Evolutionary conservation across 2,113 vertebrate genomes (phyloP), one percentile per base, ranked within the genome.

Genomic region (Nyctereutes procyonoides): DNA sequence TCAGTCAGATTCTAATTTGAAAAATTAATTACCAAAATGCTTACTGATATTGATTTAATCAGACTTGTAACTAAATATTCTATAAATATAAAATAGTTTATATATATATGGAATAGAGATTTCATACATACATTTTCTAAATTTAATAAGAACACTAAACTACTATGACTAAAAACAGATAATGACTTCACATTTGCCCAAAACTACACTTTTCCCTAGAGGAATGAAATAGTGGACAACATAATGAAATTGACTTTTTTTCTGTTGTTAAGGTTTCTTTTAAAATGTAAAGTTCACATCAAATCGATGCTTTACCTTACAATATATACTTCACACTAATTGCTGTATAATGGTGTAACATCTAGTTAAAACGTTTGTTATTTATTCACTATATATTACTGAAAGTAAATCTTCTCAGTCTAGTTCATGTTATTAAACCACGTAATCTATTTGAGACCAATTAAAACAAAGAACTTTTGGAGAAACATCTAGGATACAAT

Each of bases 371-470:
- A 79, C 38, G 8, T 91, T 87, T 90, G 7, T 90, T 96, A 83
- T 91, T 85, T 95, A 90, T 82, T 19, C 12, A 67, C 28, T 90
- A 32, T 22, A 32, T 89, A 48, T 81, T 93, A 30, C 11, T 58
- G 3, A 71, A 20, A 96, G 2, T 83, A 48, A 97, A 94, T 96
- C 11, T 63, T 90, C 91, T 94, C 73, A 83, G 65, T 89, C 48
- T 86, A 67, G 32, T 95, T 96, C 71, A 84, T 28, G 85, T 85
- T 96, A 98, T 97, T 97, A 98, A 97, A 95, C 67, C 35, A 94
- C 32, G 92, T 95, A 96, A 96, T 96, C 77, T 97, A 55, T 60
- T 6, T n/a, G 63, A 97, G 76, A 51, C 51, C 67, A n/a, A 3
- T 81, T 96, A 96, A 79, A 95, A 82, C 20, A 77, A 95, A 88